Evolutionary conservation across 2,113 vertebrate genomes (phyloP), one percentile per base, ranked within the genome.

Genomic region (Callospermophilus lateralis): DNA sequence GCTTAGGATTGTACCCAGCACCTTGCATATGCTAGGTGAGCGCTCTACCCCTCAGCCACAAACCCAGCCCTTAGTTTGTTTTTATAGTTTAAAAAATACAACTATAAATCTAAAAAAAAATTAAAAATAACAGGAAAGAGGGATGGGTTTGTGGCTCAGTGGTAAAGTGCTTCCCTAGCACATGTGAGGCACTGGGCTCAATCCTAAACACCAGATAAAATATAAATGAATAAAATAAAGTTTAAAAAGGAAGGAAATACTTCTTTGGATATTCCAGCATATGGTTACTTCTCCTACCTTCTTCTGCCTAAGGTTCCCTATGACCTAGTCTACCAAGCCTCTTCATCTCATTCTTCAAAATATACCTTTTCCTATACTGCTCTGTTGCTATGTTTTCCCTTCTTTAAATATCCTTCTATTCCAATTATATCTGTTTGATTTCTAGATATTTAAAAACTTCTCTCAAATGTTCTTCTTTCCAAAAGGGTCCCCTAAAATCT

Each of bases 291-390:
- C 61, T 65, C 10, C 30, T 92, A 58, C 4, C 20, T 79, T 90
- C 26, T 87, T 94, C 8, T 42, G 13, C 45, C 17, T 93, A 22
- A 83, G 9, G 6, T 48, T 80, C 42, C 13, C 28, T 53, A 37
- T 3, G 61, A 79, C 67, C 30, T 70, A 94, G n/a, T 20, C 63
- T 16, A 9, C 5, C 37, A 84, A 88, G 32, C n/a, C 16, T 55
- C 34, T 93, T 79, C 20, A 58, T 68, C 0, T 51, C 7, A 32
- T 94, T 95, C n/a, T 94, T 94, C 53, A 89, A 95, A 89, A 67
- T 22, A 76, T 74, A 19, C 2, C 53, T 95, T 89, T 17, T 6
- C 17, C 19, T 76, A 58, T 8, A 76, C 5, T 28, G 13, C 24
- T 70, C 30, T 32, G 6, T 26, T 8, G 32, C 11, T 51, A 11